Evolutionary conservation across 2,113 vertebrate genomes (phyloP), one percentile per base, ranked within the genome.

Genomic region (Sinocyclocheilus anophthalmus): DNA sequence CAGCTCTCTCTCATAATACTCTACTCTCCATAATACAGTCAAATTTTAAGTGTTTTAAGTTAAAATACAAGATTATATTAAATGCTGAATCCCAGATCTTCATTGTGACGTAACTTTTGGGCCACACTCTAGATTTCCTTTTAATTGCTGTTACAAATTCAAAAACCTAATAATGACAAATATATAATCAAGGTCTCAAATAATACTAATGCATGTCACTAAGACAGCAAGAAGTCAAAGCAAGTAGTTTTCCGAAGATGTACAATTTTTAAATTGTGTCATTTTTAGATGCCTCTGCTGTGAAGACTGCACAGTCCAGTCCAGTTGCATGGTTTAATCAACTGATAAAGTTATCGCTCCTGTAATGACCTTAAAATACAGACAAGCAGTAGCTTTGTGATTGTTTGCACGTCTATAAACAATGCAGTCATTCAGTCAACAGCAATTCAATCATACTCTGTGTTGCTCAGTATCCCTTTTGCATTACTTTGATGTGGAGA

Each of bases 361-460:
- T 26, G 22, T 1, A 63, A 61, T 61, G 20, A 80, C 20, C 55
- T 80, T 61, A 80, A 61, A 42, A 16, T 1, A 77, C 76, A 1
- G 7, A 20, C 76, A 79, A 33, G 45, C 26, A 78, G 20, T 22
- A 59, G 53, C 33, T 39, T 79, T 33, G 18, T 78, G 18, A 16
- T n/a, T 42, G 37, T 80, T 80, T 39, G 42, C 30, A 78, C 20
- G 5, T 80, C 10, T 80, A 80, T 80, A 24, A 80, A 80, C 77
- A 24, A 3, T 39, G n/a, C 55, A 79, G 30, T 61, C 30, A 63
- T 81, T 81, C 16, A 65, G 48, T 81, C 78, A 81, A 45, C 78
- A 45, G 57, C 3, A 16, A 45, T 81, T 63, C 42, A 81, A 81
- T 81, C 37, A 81, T 45, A 5, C 2, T 8, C 30, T 22, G 76